phyloP scores from a whole-genome alignment of 1,140 invertebrate species.

The Tenebrio molitor region DNA sequence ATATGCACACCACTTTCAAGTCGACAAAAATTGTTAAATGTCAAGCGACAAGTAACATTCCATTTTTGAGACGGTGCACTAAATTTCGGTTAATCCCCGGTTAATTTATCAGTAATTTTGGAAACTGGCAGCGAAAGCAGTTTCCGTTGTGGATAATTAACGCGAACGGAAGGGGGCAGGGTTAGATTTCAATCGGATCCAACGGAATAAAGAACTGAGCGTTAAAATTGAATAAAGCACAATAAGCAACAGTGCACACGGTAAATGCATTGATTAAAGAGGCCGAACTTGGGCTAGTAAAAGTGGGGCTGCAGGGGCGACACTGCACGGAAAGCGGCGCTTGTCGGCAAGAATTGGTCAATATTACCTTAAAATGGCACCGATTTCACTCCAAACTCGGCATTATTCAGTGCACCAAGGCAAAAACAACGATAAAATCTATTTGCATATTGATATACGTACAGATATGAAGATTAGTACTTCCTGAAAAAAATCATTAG shows the following conservation, averaged over 20 bases:
- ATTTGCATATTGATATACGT: slow-evolving; percentile 30
- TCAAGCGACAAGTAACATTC: slow-evolving; percentile 18
- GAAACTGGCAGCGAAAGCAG: slow-evolving; percentile 21
- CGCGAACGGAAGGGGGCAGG: slow-evolving; percentile 16
- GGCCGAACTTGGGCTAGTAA: background rate
- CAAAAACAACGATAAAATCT: slow-evolving; percentile 18
- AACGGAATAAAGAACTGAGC: background rate
- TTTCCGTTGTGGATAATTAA: slow-evolving; percentile 26
- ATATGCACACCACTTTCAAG: slow-evolving; percentile 31
- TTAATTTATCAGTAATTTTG: no score
- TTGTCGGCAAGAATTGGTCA: no score
- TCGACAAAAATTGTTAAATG: slow-evolving; percentile 23
- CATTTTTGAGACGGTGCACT: background rate
- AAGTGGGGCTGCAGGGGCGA: no score
- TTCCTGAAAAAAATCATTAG: slow-evolving; percentile 21
- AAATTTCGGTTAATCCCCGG: background rate
- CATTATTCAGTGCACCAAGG: no score
- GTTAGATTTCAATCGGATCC: slow-evolving; percentile 28
- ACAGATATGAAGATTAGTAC: slow-evolving; percentile 11
- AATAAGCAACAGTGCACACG: no score
- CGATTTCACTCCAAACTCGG: background rate
- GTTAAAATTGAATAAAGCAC: slow-evolving; percentile 14
- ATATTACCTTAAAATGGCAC: slow-evolving; percentile 1
- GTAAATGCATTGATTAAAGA: no score
- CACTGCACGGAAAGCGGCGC: no score